phyloP scores from a whole-genome alignment of 2,797 vertebrate genomes.

The Balearica regulorum region DNA sequence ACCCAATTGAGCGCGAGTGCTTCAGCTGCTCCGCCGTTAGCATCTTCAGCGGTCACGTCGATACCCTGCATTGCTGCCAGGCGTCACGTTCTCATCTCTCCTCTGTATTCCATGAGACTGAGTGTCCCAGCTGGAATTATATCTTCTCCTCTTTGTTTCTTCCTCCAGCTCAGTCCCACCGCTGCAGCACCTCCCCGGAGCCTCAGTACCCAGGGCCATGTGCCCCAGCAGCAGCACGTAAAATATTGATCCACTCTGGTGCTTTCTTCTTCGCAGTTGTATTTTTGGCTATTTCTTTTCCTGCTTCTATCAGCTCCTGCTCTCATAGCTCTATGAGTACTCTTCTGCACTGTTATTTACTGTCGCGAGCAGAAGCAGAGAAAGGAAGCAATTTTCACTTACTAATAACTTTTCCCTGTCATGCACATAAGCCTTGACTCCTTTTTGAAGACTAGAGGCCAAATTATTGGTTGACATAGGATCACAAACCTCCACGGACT shows the following conservation, averaged over 20 bases:
- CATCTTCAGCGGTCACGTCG: background rate
- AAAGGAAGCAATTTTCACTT: conserved; percentile 8
- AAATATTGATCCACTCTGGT: background rate
- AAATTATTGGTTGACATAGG: background rate
- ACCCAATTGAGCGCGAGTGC: background rate
- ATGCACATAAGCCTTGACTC: background rate
- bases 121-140: background rate
- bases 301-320: background rate
- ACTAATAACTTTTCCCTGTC: background rate
- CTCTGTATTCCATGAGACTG: background rate
- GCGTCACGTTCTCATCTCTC: background rate
- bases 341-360: background rate
- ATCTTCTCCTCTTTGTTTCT: background rate
- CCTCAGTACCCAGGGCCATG: rapidly evolving
- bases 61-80: rapidly evolving
- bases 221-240: background rate
- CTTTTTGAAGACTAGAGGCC: background rate
- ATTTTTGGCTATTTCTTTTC: background rate
- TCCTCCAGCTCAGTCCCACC: background rate
- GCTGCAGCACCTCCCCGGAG: background rate
- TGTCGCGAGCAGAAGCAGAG: background rate
- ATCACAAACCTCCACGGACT: background rate
- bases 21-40: background rate
- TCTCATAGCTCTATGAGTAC: background rate
- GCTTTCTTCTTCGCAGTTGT: background rate